These are phyloP conservation scores for Xenopus tropicalis DNA, from an alignment of 2,113 vertebrate genomes.

Conservation along the genomic window DNA sequence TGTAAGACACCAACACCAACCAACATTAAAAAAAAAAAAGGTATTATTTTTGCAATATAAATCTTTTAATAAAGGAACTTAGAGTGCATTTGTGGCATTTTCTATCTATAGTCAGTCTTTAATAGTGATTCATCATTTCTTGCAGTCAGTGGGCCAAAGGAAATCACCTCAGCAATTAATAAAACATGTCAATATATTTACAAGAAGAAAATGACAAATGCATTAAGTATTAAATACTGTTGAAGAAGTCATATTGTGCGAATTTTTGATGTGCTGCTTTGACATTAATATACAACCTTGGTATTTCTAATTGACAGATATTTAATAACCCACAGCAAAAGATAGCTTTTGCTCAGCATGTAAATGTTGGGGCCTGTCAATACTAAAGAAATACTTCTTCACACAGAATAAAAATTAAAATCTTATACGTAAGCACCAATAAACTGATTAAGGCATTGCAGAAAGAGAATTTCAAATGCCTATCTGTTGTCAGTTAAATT, in stretches of 20 bases:
- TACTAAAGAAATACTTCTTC: slow-evolving; percentile 55
- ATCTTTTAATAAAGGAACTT: too few species aligned
- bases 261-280: slow-evolving; percentile 86
- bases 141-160: slow-evolving; percentile 2
- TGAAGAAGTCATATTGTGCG: slow-evolving; percentile 78
- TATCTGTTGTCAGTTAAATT: too few species aligned
- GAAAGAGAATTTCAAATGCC: too few species aligned
- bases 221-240: slow-evolving; percentile 83
- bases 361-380: slow-evolving; percentile 62
- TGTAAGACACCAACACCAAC: too few species aligned
- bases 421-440: background rate
- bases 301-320: slow-evolving; percentile 83
- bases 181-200: background rate
- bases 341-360: slow-evolving; percentile 62
- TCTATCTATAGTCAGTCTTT: too few species aligned
- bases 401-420: slow-evolving; percentile 42
- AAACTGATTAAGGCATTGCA: background rate
- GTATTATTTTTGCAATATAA: too few species aligned
- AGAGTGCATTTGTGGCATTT: too few species aligned
- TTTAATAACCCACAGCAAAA: slow-evolving; percentile 74
- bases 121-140: too few species aligned
- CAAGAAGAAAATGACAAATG: slow-evolving; percentile 69
- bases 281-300: slow-evolving; percentile 84
- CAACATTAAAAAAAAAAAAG: too few species aligned
- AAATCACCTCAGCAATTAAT: background rate